Conservation (phyloP, 2,113 vertebrate species). For the Pelobates fuscus region DNA sequence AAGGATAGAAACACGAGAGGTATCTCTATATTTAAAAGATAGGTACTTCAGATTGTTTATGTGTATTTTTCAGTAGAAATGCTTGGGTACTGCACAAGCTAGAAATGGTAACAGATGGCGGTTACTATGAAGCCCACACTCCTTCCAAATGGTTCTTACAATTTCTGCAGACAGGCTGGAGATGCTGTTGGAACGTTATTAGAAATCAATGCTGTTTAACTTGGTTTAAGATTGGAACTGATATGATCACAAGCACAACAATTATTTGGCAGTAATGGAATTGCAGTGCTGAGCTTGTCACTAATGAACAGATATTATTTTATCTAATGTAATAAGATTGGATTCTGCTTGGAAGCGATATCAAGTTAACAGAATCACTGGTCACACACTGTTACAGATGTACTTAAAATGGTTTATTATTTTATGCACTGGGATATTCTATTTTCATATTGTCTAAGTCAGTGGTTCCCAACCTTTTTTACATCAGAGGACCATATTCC, state of each 20-base stretch:
- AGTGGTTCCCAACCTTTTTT: no score
- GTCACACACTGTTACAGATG: not conserved
- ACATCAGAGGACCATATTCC: no score
- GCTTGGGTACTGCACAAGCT: not conserved
- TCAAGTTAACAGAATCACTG: not conserved
- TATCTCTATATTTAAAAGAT: no score
- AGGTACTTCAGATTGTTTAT: no score
- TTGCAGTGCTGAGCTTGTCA: not conserved
- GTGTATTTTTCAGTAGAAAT: no score
- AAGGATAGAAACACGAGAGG: no score
- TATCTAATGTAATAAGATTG: constrained; percentile 1
- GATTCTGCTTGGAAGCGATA: not conserved
- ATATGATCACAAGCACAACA: constrained; percentile 22
- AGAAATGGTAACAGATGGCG: not conserved
- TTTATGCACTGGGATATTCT: not conserved
- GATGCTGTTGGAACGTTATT: constrained; percentile 5
- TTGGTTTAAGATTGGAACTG: constrained; percentile 23
- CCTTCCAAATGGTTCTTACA: constrained; percentile 8
- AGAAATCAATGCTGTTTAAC: constrained; percentile 30
- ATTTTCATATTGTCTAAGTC: not conserved
- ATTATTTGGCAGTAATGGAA: constrained; percentile 15
- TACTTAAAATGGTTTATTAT: not conserved
- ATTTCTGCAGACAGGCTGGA: not conserved
- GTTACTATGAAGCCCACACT: not conserved
- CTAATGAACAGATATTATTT: constrained; percentile 19